Evolutionary conservation across 2,888 invertebrate genomes (phyloP).

Genomic region (Sphecodes monilicornis): DNA sequence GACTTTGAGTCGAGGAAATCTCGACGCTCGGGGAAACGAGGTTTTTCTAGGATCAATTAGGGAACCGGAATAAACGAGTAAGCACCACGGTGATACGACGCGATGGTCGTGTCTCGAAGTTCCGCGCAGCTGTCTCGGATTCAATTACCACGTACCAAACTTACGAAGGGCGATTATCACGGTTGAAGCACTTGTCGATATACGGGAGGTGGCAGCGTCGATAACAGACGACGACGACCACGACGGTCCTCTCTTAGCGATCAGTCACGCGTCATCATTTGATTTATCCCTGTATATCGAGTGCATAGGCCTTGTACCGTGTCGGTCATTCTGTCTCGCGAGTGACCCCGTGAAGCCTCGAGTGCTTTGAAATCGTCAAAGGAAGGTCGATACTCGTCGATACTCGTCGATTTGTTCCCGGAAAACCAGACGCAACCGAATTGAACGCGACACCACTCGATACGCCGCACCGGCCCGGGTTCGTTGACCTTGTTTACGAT

Average conservation of each 20-base stretch:
- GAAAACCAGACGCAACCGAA: slow-evolving; percentile 34
- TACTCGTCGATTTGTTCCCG: slow-evolving; percentile 39
- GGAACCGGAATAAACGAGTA: background rate
- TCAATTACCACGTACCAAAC: slow-evolving; percentile 38
- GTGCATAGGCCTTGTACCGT: slow-evolving; percentile 55
- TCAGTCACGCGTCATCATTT: slow-evolving; percentile 67
- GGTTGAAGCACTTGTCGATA: slow-evolving; percentile 53
- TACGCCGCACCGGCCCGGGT: background rate
- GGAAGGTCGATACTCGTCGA: slow-evolving; percentile 57
- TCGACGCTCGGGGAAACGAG: background rate
- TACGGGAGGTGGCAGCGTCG: slow-evolving; percentile 47
- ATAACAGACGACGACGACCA: slow-evolving; percentile 44
- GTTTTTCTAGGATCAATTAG: background rate
- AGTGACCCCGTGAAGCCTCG: slow-evolving; percentile 55
- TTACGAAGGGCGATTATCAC: slow-evolving; percentile 34
- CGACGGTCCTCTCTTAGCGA: slow-evolving; percentile 56
- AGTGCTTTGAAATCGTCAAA: slow-evolving; percentile 50
- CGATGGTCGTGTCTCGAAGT: background rate
- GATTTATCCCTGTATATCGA: slow-evolving; percentile 67
- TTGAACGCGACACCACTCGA: slow-evolving; percentile 21
- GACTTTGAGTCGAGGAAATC: too few species aligned
- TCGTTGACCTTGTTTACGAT: slow-evolving; percentile 20
- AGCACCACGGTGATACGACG: too few species aligned
- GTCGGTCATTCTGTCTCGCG: slow-evolving; percentile 63
- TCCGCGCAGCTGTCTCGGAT: background rate